A percentile compares a stretch with the other conserved stretches of the same genome.
phyloP scores from a whole-genome alignment of 2,113 vertebrate genomes.

The Pluvianellus socialis region DNA sequence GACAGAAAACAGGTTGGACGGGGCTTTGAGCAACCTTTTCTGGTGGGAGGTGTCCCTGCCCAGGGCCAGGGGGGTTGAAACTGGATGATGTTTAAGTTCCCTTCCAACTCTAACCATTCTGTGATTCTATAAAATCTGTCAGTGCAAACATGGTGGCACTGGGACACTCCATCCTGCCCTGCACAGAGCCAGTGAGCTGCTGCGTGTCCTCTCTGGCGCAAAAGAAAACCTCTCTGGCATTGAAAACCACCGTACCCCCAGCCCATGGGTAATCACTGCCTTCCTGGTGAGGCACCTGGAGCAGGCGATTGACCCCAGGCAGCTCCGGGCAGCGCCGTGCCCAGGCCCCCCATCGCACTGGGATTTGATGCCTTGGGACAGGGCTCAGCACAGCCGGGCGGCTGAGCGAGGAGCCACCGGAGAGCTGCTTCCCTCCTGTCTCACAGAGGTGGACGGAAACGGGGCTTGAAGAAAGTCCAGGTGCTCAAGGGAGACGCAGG shows the following conservation, averaged over 20 bases:
- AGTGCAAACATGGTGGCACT: not conserved
- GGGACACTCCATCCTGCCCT: not conserved
- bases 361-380: not conserved
- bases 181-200: not conserved
- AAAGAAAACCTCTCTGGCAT: too few species aligned
- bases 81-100: too few species aligned
- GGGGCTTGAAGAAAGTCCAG: not conserved
- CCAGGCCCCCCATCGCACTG: fast-evolving
- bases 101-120: not conserved
- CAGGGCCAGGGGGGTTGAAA: not conserved
- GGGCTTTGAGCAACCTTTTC: not conserved
- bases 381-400: not conserved
- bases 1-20: not conserved
- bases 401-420: not conserved
- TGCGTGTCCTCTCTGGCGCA: not conserved
- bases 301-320: not conserved
- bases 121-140: not conserved
- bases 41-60: not conserved
- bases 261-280: not conserved
- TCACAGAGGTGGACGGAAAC: not conserved
- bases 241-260: not conserved
- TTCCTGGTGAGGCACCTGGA: not conserved
- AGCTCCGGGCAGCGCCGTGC: not conserved
- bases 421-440: not conserved
- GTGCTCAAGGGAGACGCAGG: not conserved